These are phyloP conservation scores for Ligdia adustata DNA, from an alignment of 2,888 invertebrate species.

Conservation along the genomic window DNA sequence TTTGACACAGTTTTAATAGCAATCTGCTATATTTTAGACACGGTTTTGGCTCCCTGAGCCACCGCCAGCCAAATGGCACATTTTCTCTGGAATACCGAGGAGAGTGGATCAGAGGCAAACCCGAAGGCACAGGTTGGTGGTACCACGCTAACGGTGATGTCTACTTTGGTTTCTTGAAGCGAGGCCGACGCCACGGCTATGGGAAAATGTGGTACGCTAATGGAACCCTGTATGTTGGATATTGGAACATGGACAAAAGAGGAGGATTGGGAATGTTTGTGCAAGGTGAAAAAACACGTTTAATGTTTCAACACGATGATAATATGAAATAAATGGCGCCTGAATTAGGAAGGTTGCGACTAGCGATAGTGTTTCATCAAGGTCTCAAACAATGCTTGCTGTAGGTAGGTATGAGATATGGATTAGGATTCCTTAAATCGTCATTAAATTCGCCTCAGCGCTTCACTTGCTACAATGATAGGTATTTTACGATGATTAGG, in stretches of 20 bases:
- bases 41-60: slow-evolving; percentile 83
- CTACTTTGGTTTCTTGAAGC: slow-evolving; percentile 84
- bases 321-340: too few relatives aligned
- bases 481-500: too few relatives aligned
- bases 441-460: too few relatives aligned
- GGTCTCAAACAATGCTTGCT: too few relatives aligned
- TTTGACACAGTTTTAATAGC: too few relatives aligned
- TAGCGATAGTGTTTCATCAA: too few relatives aligned
- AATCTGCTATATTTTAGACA: too few relatives aligned
- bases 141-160: slow-evolving; percentile 83
- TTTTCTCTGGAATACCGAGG: slow-evolving; percentile 82
- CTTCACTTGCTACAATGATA: too few relatives aligned
- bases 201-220: slow-evolving; percentile 86
- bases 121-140: slow-evolving; percentile 82
- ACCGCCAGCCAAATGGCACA: slow-evolving; percentile 63
- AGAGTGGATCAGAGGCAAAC: slow-evolving; percentile 83
- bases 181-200: slow-evolving; percentile 80
- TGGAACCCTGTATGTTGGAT: slow-evolving; percentile 85
- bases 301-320: too few relatives aligned
- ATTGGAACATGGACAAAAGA: slow-evolving; percentile 77
- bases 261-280: slow-evolving; percentile 83
- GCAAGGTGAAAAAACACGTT: slow-evolving; percentile 58
- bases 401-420: too few relatives aligned
- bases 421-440: too few relatives aligned
- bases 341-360: too few relatives aligned